These are phyloP conservation scores for Myanophis thanlyinensis DNA, from an alignment of 2,113 vertebrate genomes.

Conservation along the genomic window DNA sequence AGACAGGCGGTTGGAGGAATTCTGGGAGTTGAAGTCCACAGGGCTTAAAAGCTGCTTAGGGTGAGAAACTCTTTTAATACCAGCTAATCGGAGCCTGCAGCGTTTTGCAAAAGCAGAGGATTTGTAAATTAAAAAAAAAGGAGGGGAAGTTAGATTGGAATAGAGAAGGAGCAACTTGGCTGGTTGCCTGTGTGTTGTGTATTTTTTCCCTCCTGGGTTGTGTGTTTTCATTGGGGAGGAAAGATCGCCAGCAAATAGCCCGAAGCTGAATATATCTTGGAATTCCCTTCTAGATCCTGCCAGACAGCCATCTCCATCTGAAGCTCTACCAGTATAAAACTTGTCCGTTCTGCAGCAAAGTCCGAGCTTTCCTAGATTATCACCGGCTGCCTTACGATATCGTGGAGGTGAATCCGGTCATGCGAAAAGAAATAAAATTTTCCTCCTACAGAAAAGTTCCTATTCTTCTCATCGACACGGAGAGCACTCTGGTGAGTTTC, in stretches of 20 bases:
- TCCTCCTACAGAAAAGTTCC: constrained; percentile 95
- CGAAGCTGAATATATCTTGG: background rate
- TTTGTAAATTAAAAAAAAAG: too few species aligned
- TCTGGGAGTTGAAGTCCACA: background rate
- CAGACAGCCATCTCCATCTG: constrained; percentile 66
- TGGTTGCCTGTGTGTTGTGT: too few species aligned
- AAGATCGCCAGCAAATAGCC: background rate
- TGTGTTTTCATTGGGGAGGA: background rate
- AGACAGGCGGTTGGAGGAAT: too few species aligned
- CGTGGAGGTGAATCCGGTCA: constrained; percentile 95
- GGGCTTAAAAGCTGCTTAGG: background rate
- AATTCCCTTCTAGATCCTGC: constrained; percentile 38
- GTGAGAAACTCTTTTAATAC: too few species aligned
- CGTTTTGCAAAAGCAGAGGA: too few species aligned
- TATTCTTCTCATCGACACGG: constrained; percentile 76
- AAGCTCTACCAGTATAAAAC: constrained; percentile 98
- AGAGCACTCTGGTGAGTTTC: constrained; percentile 71
- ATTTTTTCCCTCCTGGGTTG: background rate
- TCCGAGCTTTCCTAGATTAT: constrained; percentile 93
- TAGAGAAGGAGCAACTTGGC: too few species aligned
- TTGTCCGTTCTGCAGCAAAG: constrained; percentile 98
- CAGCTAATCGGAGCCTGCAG: too few species aligned
- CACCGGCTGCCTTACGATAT: constrained; percentile 85
- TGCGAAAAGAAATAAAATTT: constrained; percentile 92
- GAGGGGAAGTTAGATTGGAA: too few species aligned